A percentile compares a stretch with the other conserved stretches of the same genome.
Conservation (phyloP, 1,140 invertebrate genomes). For the Pantala flavescens region DNA sequence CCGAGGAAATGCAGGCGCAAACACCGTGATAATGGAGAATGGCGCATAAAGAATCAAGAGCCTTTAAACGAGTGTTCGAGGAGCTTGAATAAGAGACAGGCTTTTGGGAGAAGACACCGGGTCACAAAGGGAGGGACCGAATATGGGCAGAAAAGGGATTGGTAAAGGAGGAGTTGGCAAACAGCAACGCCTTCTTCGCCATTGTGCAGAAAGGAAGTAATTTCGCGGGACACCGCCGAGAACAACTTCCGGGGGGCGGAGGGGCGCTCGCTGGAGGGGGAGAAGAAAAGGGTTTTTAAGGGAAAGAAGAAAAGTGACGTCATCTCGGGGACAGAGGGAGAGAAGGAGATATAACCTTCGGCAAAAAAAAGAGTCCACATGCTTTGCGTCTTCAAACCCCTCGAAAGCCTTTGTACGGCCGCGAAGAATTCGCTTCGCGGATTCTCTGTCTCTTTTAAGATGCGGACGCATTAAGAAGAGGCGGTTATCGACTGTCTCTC, state of each 20-base stretch:
- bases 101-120: background rate
- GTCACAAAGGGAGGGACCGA: background rate
- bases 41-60: background rate
- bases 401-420: no score
- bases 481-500: no score
- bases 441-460: no score
- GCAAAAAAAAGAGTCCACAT: no score
- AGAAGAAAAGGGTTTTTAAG: background rate
- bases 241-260: background rate
- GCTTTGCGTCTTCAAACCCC: no score
- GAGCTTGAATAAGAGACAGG: background rate
- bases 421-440: no score
- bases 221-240: conserved; percentile 1
- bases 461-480: no score
- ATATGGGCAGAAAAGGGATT: background rate
- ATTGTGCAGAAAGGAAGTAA: conserved; percentile 2
- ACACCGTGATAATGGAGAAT: background rate
- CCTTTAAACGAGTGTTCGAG: background rate
- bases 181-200: background rate
- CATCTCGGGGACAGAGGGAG: background rate
- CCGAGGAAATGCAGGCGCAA: background rate
- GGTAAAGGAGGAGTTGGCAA: background rate
- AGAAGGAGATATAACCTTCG: no score
- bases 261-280: background rate
- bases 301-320: background rate